Percentiles rank a stretch among this genome's conserved stretches.
Conservation (phyloP, 64 coral and sea anemone genomes). For the Montipora efflorescens region DNA sequence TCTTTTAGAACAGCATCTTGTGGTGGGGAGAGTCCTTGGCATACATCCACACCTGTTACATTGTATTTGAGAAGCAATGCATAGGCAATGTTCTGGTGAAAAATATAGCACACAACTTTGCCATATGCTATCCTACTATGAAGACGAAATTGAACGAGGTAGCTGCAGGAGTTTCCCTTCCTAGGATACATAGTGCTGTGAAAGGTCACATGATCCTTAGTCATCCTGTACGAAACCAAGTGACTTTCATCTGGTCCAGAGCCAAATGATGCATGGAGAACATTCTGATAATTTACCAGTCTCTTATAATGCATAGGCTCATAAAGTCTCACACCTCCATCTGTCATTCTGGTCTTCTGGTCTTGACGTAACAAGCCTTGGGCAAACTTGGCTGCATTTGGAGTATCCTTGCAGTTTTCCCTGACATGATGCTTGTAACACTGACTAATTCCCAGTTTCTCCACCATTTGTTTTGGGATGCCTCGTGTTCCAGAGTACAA, state of each 20-base stretch:
- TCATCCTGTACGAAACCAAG: slow-evolving; percentile 36
- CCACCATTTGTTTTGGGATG: slow-evolving; percentile 75
- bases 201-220: slow-evolving; percentile 4
- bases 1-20: neutral
- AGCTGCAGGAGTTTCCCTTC: slow-evolving; percentile 27
- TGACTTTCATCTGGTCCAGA: neutral
- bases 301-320: neutral
- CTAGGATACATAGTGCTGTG: slow-evolving; percentile 36
- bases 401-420: neutral
- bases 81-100: neutral
- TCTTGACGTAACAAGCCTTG: too few species aligned
- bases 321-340: neutral
- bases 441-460: slow-evolving; percentile 44
- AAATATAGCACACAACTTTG: neutral
- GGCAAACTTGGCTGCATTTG: too few species aligned
- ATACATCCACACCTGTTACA: neutral
- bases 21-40: neutral
- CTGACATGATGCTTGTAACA: slow-evolving; percentile 27
- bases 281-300: neutral
- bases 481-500: slow-evolving; percentile 1
- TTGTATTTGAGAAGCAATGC: neutral
- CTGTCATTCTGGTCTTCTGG: too few species aligned
- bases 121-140: neutral
- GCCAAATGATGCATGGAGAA: neutral
- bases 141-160: neutral